Conservation (phyloP, 2,888 invertebrate genomes). For the Sceliomorpha sp. region DNA sequence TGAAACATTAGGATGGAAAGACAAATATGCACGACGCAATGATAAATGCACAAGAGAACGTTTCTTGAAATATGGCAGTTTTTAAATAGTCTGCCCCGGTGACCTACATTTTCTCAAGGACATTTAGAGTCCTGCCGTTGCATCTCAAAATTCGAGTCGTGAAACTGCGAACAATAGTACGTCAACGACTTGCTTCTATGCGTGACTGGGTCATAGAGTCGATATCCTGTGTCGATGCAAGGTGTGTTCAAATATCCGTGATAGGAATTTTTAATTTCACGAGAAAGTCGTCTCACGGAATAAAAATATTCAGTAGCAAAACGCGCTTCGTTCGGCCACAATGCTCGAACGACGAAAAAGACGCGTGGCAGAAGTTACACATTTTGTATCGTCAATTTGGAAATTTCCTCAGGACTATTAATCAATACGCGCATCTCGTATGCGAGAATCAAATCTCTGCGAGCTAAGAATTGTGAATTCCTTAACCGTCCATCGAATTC, state of each 20-base stretch:
- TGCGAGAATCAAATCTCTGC: too few relatives aligned
- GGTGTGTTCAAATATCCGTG: not conserved
- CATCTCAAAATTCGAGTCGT: slow-evolving; percentile 31
- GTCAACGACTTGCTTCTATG: slow-evolving; percentile 28
- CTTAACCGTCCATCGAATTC: too few relatives aligned
- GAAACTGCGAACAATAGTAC: slow-evolving; percentile 38
- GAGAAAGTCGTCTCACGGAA: too few relatives aligned
- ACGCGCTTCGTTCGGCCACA: too few relatives aligned
- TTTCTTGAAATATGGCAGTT: slow-evolving; percentile 18
- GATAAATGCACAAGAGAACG: slow-evolving; percentile 11
- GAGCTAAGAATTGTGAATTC: too few relatives aligned
- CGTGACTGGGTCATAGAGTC: slow-evolving; percentile 45
- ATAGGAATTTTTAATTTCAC: not conserved
- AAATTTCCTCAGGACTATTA: too few relatives aligned
- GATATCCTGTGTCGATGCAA: slow-evolving; percentile 11
- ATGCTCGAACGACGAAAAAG: too few relatives aligned
- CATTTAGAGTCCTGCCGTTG: slow-evolving; percentile 23
- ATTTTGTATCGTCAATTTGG: too few relatives aligned
- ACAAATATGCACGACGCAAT: slow-evolving; percentile 6
- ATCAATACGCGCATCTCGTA: too few relatives aligned
- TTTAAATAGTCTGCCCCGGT: slow-evolving; percentile 39
- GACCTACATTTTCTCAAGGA: slow-evolving; percentile 48
- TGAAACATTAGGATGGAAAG: not conserved
- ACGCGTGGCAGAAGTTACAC: too few relatives aligned
- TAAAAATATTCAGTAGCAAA: too few relatives aligned